A percentile compares a stretch with the other conserved stretches of the same genome.
phyloP scores from a whole-genome alignment of 2,113 vertebrate species.

The Turnix velox region DNA sequence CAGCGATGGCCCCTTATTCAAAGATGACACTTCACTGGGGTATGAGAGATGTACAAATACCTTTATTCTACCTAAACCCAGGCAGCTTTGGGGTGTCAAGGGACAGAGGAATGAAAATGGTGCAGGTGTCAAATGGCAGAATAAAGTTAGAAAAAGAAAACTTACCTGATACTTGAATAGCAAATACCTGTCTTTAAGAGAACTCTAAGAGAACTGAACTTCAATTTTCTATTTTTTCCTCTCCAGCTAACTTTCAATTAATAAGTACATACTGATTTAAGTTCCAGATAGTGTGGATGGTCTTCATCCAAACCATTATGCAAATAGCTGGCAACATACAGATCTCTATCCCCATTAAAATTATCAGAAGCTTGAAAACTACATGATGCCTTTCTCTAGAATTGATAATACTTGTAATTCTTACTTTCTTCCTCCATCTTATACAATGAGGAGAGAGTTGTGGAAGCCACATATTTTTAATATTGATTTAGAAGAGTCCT shows the following conservation, averaged over 20 bases:
- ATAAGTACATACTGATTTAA: neutral
- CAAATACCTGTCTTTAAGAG: neutral
- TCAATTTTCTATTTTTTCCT: neutral
- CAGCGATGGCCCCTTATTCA: neutral
- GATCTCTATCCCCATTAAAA: neutral
- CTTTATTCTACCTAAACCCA: neutral
- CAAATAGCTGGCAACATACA: neutral
- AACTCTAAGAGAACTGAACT: neutral
- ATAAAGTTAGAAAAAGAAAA: neutral
- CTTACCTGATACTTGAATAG: neutral
- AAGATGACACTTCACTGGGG: neutral
- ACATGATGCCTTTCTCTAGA: neutral
- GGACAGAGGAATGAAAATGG: neutral
- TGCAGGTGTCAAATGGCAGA: neutral
- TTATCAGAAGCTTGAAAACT: neutral
- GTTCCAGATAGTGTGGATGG: neutral
- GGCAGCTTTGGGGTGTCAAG: neutral
- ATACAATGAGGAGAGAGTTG: neutral
- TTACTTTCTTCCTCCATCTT: neutral
- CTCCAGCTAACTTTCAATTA: neutral
- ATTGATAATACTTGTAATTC: neutral
- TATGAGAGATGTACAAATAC: neutral
- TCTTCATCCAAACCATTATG: rapidly evolving
- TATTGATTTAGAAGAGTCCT: neutral
- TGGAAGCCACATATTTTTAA: neutral